A percentile compares a stretch with the other conserved stretches of the same genome.
These are phyloP conservation scores for Strigops habroptila DNA, from an alignment of 2,113 vertebrate genomes.

Conservation along the genomic window DNA sequence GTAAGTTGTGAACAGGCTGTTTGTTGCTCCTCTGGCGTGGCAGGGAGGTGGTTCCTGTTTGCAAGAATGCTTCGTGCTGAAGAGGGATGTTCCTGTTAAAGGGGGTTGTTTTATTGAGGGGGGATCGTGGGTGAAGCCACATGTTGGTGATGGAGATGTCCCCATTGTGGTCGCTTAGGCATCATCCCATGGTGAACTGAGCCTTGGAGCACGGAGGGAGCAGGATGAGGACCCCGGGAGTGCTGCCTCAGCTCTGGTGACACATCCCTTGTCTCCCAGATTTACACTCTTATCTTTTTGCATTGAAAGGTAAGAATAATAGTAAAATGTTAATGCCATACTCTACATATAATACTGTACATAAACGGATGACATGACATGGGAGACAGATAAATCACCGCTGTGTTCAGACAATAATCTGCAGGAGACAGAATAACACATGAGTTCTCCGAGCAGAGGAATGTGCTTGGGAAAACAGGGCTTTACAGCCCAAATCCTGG, in stretches of 20 bases:
- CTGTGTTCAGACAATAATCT: neutral
- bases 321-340: slow-evolving; percentile 50
- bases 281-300: slow-evolving; percentile 53
- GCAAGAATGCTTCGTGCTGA: neutral
- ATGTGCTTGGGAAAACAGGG: neutral
- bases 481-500: neutral
- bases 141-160: neutral
- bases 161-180: neutral
- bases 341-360: slow-evolving; percentile 8
- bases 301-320: slow-evolving; percentile 50
- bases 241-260: neutral
- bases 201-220: neutral
- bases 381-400: slow-evolving; percentile 44
- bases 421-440: neutral
- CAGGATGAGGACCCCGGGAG: neutral
- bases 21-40: neutral
- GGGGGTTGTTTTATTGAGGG: fast-evolving
- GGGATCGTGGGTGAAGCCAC: neutral
- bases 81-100: fast-evolving
- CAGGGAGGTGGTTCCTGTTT: neutral
- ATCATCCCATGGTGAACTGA: fast-evolving
- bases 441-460: neutral
- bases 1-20: neutral
- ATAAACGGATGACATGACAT: slow-evolving; percentile 22
- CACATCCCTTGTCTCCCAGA: slow-evolving; percentile 24